phyloP scores from a whole-genome alignment of 2,888 invertebrate genomes.

The Agapostemon virescens region DNA sequence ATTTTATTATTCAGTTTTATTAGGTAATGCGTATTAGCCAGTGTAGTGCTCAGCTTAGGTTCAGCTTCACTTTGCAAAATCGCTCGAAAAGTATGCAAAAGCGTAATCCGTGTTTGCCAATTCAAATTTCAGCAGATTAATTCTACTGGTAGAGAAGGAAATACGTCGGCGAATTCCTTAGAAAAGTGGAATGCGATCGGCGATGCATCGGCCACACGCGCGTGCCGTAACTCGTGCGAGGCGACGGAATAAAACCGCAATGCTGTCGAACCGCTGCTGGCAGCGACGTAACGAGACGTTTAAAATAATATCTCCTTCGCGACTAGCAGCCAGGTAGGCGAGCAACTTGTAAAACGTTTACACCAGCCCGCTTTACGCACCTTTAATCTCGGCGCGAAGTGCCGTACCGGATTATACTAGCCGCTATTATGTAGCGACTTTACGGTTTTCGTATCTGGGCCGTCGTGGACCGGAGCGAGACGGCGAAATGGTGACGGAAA shows the following conservation, averaged over 20 bases:
- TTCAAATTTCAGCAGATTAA: not conserved
- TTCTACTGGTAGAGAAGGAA: not conserved
- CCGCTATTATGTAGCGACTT: slow-evolving; percentile 76
- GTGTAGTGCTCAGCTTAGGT: too few relatives aligned
- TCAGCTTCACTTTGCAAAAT: too few relatives aligned
- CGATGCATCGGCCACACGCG: slow-evolving; percentile 32
- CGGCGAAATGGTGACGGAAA: not conserved
- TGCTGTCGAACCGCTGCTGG: slow-evolving; percentile 35
- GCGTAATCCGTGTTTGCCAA: not conserved
- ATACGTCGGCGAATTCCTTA: not conserved
- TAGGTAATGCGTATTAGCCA: too few relatives aligned
- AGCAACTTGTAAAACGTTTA: slow-evolving; percentile 66
- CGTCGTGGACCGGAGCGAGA: slow-evolving; percentile 55
- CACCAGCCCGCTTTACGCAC: slow-evolving; percentile 70
- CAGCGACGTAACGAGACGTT: slow-evolving; percentile 50
- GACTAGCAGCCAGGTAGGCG: slow-evolving; percentile 44
- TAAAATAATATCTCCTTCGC: slow-evolving; percentile 52
- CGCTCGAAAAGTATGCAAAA: too few relatives aligned
- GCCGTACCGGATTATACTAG: slow-evolving; percentile 66
- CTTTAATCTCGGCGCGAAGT: slow-evolving; percentile 76
- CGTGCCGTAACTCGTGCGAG: slow-evolving; percentile 41
- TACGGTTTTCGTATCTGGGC: slow-evolving; percentile 78
- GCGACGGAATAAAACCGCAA: slow-evolving; percentile 48
- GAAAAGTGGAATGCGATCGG: not conserved
- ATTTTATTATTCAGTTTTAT: too few relatives aligned